Conservation (phyloP, 2,888 invertebrate genomes). For the Orchesella flavescens region DNA sequence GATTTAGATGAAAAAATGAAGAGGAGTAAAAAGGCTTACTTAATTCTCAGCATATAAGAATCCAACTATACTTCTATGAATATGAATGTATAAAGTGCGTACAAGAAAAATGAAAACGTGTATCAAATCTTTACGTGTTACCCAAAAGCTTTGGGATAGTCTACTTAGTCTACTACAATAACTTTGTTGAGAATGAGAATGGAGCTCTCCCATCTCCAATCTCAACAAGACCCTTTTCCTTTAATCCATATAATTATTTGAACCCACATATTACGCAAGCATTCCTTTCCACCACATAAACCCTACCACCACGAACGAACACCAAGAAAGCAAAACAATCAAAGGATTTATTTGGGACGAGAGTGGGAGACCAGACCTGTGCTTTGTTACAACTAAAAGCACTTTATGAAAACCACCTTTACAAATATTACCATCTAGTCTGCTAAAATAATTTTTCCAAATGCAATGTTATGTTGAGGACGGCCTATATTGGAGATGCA, state of each 20-base stretch:
- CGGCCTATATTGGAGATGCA: not conserved
- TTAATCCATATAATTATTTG: constrained; percentile 34
- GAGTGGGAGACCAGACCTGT: no score
- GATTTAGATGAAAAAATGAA: constrained; percentile 48
- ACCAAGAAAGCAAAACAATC: not conserved
- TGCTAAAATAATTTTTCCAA: constrained; percentile 28
- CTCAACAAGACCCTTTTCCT: not conserved
- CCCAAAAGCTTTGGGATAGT: no score
- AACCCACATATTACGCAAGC: constrained; percentile 1
- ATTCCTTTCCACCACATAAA: constrained; percentile 43
- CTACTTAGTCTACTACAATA: no score
- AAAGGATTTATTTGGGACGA: no score
- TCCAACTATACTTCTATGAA: no score
- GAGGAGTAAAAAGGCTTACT: not conserved
- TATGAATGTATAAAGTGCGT: no score
- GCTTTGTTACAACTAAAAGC: constrained; percentile 39
- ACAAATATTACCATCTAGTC: constrained; percentile 24
- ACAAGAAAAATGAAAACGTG: not conserved
- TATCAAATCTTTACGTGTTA: no score
- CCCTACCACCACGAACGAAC: not conserved
- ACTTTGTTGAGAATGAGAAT: not conserved
- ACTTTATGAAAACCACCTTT: constrained; percentile 37
- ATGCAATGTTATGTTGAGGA: not conserved
- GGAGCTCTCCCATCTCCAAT: not conserved
- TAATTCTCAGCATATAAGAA: not conserved